Base-by-base conservation (phyloP, 2,888 invertebrate species). In the Deilephila elpenor region DNA sequence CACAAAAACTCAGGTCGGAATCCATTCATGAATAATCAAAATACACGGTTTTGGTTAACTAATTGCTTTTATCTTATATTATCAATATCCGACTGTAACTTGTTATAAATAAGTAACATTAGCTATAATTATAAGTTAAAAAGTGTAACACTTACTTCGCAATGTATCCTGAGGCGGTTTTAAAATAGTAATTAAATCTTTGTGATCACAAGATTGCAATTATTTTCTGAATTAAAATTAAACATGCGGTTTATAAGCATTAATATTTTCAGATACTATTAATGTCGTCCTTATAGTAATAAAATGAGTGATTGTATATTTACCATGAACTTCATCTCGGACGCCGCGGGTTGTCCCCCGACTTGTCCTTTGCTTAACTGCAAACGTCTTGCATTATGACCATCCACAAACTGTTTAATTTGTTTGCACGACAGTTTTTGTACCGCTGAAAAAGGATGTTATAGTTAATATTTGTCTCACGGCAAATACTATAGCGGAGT, bases 311-410 rank as follows among this genome's bases (percentile, higher is more conserved):
- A 5, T 20, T 14, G 7, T 1, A 0, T 64, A 73, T 37, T 59
- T 74, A 88, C 89, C 79, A 89, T 79, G 71, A 71, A 80, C n/a
- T 82, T 86, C 87, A 89, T 89, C 72, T 82, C 75, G 0, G 83
- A 64, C 11, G 88, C 85, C 19, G 83, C 78, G 1, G 88, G 88
- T 59, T 89, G 88, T 1, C 83, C 82, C 1, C 76, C 19, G 0
- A 89, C 75, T 59, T 79, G 72, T 4, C 87, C 88, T 74, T 78
- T 74, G 4, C 84, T 85, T 17, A 84, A 61, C n/a, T 76, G 77
- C 1, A 81, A 76, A 4, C 89, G 82, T 37, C 83, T 80, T 20
- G 56, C 34, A 72, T 89, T 89, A 76, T 89, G 89, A 0, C 86
- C 86, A 73, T 88, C 78, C 0, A 88, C 85, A 37, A 89, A 86